Percentiles rank a stretch among this genome's conserved stretches.
These are phyloP conservation scores for Eumaeus atala DNA, from an alignment of 1,140 invertebrate species.

Conservation along the genomic window DNA sequence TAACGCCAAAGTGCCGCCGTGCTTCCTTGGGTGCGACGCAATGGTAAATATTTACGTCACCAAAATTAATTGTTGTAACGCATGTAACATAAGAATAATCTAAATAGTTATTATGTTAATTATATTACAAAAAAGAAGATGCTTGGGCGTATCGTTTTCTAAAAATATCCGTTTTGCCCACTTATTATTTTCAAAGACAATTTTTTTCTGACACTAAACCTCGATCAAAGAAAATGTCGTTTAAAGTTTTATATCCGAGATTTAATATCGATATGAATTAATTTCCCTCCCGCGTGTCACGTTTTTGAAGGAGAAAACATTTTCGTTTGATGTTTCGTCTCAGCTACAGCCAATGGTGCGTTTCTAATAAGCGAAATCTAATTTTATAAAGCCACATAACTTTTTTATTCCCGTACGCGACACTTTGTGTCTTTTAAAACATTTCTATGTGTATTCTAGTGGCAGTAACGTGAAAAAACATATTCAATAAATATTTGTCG, in stretches of 20 bases:
- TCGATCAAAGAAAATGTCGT: slow-evolving; percentile 1
- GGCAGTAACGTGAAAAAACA: slow-evolving; percentile 1
- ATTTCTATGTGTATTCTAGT: background rate
- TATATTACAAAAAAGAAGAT: too few species aligned
- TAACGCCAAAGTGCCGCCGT: too few species aligned
- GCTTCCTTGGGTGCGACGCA: too few species aligned
- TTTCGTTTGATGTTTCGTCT: slow-evolving; percentile 10
- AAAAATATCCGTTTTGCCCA: too few species aligned
- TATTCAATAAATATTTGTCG: background rate
- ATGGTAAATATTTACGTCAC: too few species aligned
- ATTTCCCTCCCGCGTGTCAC: background rate
- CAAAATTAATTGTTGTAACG: too few species aligned
- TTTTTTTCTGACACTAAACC: background rate
- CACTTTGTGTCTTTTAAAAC: background rate
- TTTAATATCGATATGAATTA: slow-evolving; percentile 1
- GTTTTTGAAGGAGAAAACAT: slow-evolving; percentile 4
- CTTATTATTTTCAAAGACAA: too few species aligned
- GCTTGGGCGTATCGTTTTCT: too few species aligned
- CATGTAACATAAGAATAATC: too few species aligned
- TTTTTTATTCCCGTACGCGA: background rate
- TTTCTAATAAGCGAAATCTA: slow-evolving; percentile 10
- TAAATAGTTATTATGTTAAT: too few species aligned
- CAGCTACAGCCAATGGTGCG: slow-evolving; percentile 5
- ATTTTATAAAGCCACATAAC: background rate
- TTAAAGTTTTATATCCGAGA: slow-evolving; percentile 2